These are phyloP conservation scores for Cecidostiba fungosa DNA, from an alignment of 2,888 invertebrate species.

Conservation along the genomic window DNA sequence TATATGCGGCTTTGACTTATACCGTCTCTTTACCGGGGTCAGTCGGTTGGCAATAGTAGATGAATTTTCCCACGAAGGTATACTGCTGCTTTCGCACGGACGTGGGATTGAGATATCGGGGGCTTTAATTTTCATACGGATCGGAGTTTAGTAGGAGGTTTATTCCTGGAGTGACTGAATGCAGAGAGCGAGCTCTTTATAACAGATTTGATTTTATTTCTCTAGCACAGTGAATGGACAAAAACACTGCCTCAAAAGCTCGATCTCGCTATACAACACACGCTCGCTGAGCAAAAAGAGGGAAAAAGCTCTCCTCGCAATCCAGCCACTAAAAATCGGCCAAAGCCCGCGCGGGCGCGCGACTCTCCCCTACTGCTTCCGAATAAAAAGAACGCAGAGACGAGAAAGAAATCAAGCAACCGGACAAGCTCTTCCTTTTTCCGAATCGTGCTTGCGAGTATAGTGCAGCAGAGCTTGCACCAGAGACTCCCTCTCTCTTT, in stretches of 20 bases:
- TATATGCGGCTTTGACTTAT: conserved; percentile 52
- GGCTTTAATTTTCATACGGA: not conserved
- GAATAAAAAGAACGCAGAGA: not conserved
- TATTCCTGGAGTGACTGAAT: too few relatives aligned
- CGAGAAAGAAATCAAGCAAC: not conserved
- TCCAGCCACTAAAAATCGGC: not conserved
- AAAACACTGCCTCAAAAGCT: not conserved
- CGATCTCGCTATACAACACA: not conserved
- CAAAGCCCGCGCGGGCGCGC: not conserved
- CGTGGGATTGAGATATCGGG: not conserved
- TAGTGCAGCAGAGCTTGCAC: not conserved
- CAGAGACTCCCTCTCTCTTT: not conserved
- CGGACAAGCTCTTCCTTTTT: conserved; percentile 36
- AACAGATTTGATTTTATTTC: too few relatives aligned
- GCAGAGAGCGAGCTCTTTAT: too few relatives aligned
- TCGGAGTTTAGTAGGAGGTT: not conserved
- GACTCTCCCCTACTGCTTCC: too few relatives aligned
- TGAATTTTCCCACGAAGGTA: conserved; percentile 23
- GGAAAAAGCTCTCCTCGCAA: not conserved
- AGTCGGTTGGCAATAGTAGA: not conserved
- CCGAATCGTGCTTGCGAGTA: conserved; percentile 38
- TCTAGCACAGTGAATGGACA: too few relatives aligned
- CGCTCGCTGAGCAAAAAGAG: not conserved
- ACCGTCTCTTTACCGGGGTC: conserved; percentile 36
- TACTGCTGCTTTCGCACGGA: too few relatives aligned